phyloP scores from a whole-genome alignment of 2,888 invertebrate species.

The Anaspis maculata region DNA sequence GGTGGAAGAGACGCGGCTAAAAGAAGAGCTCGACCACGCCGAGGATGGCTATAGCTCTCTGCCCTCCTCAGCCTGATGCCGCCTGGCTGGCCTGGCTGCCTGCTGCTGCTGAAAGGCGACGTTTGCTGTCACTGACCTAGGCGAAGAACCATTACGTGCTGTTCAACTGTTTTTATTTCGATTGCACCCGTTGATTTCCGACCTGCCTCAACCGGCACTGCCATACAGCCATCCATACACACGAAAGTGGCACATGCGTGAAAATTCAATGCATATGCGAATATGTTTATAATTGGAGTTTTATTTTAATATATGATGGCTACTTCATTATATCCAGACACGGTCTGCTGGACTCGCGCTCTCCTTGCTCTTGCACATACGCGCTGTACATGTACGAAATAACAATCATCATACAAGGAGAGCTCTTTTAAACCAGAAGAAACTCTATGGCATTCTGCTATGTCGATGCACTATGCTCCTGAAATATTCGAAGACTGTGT shows the following conservation, averaged over 20 bases:
- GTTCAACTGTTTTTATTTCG: conserved; percentile 33
- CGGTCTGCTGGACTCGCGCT: conserved; percentile 29
- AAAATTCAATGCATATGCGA: conserved; percentile 34
- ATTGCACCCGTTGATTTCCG: conserved; percentile 33
- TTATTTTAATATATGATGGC: conserved; percentile 30
- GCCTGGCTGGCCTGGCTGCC: no score
- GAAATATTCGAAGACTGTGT: not conserved
- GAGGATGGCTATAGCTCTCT: no score
- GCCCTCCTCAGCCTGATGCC: no score
- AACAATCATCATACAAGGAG: not conserved
- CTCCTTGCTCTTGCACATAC: no score
- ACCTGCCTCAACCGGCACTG: conserved; percentile 34
- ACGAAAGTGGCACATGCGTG: conserved; percentile 37
- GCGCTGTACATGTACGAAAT: conserved; percentile 10
- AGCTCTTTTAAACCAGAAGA: no score
- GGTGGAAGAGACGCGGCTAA: no score
- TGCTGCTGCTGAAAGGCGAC: conserved; percentile 15
- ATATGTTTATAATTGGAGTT: conserved; percentile 33
- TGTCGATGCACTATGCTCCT: no score
- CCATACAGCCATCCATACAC: conserved; percentile 6
- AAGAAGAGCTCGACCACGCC: no score
- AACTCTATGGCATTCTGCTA: no score
- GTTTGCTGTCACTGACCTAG: conserved; percentile 26
- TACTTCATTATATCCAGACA: conserved; percentile 35
- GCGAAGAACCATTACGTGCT: conserved; percentile 30